Evolutionary conservation across 2,797 vertebrate species (phyloP), one percentile per base, ranked within the genome.

Genomic region (Champsocephalus gunnari): DNA sequence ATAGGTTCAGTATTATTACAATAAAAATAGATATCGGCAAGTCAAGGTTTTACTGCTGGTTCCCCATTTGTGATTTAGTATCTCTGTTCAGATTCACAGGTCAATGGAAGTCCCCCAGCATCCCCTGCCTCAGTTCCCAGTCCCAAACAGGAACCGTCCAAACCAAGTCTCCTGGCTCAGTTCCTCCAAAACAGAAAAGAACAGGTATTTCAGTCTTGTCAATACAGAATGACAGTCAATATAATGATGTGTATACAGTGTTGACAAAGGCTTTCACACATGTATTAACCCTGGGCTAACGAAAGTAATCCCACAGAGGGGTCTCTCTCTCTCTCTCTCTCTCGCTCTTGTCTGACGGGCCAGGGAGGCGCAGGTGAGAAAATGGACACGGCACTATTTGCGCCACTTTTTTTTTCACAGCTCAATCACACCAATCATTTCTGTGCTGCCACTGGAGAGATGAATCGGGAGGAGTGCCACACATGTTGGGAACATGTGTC

Each of bases 141-240:
- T 65, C 85, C 90, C 28, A 47, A 94, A 80, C 84, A 84, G 71
- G 87, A 93, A 58, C 62, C 80, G 11, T 91, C 90, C 45, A 96
- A 95, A 73, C 96, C 97, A 64, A 94, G 83, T 79, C 90, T 95
- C 66, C 77, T 98, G 83, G 94, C 95, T 82, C 94, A 93, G 0
- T 99, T 97, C 95, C 93, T 97, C 41, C 96, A 96, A 83, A 97
- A 94, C 93, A 95, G 96, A 80, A 96, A 94, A 88, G 97, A 99
- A 49, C 97, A 98, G 97, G 98, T 99, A 92, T 49, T 32, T 75
- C n/a, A 71, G 8, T 60, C 16, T 55, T 5, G 1, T 63, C 8
- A 0, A 28, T 32, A 55, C 1, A 51, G n/a, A 41, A 24, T 43
- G 5, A 17, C 49, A 19, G 1, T 11, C 16, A 17, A 51, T 51